Evolutionary conservation across 2,797 vertebrate species (phyloP).

Genomic region (Sarcophilus harrisii): DNA sequence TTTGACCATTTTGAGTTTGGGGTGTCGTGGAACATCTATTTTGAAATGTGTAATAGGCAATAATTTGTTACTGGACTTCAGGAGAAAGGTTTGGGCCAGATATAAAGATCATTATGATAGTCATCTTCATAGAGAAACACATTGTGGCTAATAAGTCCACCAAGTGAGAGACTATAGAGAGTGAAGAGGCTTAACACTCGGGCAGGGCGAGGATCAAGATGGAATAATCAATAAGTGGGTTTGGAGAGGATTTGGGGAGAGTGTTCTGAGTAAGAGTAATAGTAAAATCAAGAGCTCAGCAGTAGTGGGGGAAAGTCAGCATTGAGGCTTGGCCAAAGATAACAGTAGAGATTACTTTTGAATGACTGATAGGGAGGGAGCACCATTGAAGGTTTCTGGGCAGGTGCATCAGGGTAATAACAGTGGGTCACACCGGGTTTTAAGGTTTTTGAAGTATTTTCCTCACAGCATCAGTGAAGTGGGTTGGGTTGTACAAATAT

Average conservation of each 20-base stretch:
- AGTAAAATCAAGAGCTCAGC: not conserved
- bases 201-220: not conserved
- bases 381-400: not conserved
- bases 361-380: not conserved
- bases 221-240: not conserved
- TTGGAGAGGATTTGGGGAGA: not conserved
- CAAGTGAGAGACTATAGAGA: no score
- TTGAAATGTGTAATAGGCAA: no score
- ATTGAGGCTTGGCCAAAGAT: not conserved
- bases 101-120: no score
- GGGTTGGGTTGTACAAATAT: not conserved
- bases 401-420: not conserved
- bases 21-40: no score
- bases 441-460: not conserved
- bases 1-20: no score
- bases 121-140: no score
- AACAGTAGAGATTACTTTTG: not conserved
- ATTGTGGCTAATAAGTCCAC: no score
- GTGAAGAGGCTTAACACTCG: not conserved
- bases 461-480: not conserved
- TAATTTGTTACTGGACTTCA: no score
- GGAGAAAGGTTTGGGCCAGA: no score
- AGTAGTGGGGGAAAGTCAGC: not conserved
- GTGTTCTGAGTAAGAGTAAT: not conserved
- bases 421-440: not conserved